A percentile compares a stretch with the other conserved stretches of the same genome.
Conservation (phyloP, 2,113 vertebrate genomes). For the Brachionichthys hirsutus region DNA sequence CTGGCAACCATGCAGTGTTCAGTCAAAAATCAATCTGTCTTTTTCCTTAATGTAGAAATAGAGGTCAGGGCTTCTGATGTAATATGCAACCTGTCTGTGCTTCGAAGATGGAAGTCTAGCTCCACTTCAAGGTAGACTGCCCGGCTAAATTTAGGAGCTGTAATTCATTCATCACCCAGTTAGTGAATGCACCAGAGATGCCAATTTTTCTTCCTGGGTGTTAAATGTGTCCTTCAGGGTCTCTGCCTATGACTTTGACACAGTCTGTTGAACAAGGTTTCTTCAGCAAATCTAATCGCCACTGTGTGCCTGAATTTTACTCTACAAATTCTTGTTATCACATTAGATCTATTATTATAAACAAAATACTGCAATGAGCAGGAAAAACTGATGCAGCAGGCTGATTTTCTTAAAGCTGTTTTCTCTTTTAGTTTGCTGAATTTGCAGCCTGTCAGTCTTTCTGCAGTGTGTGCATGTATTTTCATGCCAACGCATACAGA, state of each 20-base stretch:
- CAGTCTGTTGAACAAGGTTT: constrained; percentile 61
- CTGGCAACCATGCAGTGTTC: constrained; percentile 58
- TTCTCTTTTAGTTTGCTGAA: background rate
- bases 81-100: constrained; percentile 56
- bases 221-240: constrained; percentile 77
- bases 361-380: constrained; percentile 9
- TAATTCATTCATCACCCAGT: constrained; percentile 80
- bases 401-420: constrained; percentile 8
- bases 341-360: constrained; percentile 17
- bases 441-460: constrained; percentile 10
- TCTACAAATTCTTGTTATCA: constrained; percentile 4
- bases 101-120: constrained; percentile 64
- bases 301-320: constrained; percentile 6
- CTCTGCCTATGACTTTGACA: constrained; percentile 73
- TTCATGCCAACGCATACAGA: constrained; percentile 37
- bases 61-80: constrained; percentile 61
- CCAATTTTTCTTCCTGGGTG: constrained; percentile 73
- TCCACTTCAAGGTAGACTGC: constrained; percentile 81
- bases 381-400: background rate
- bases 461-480: constrained; percentile 17
- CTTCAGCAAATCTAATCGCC: constrained; percentile 49
- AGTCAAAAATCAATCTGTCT: constrained; percentile 68
- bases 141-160: constrained; percentile 74
- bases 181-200: constrained; percentile 70
- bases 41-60: constrained; percentile 60